These are phyloP conservation scores for Leptinotarsa juncta DNA, from an alignment of 2,888 invertebrate genomes.

Conservation along the genomic window DNA sequence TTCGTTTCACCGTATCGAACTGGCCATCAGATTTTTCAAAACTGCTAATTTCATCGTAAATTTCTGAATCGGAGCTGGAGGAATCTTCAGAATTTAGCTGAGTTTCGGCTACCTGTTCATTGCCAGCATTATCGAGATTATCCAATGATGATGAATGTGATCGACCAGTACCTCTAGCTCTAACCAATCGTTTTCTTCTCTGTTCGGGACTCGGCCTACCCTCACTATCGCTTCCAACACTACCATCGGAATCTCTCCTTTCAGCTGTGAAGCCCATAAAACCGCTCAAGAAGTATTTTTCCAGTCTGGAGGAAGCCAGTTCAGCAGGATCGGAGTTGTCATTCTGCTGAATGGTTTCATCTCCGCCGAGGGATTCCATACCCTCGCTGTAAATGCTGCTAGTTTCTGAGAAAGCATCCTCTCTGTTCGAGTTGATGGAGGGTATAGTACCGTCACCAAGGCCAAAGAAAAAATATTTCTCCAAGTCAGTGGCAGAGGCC, in stretches of 20 bases:
- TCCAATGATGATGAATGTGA: slow-evolving; percentile 86
- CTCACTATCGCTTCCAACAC: slow-evolving; percentile 92
- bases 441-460: slow-evolving; percentile 75
- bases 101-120: slow-evolving; percentile 61
- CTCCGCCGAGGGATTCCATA: slow-evolving; percentile 77
- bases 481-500: slow-evolving; percentile 84
- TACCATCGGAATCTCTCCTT: slow-evolving; percentile 83
- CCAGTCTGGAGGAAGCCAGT: slow-evolving; percentile 84
- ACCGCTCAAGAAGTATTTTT: slow-evolving; percentile 89
- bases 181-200: slow-evolving; percentile 81
- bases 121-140: slow-evolving; percentile 71
- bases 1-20: slow-evolving; percentile 85
- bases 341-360: slow-evolving; percentile 59
- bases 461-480: slow-evolving; percentile 91
- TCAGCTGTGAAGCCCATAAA: slow-evolving; percentile 86
- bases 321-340: slow-evolving; percentile 74
- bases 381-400: slow-evolving; percentile 89
- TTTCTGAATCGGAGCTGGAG: slow-evolving; percentile 80
- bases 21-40: slow-evolving; percentile 80
- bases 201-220: slow-evolving; percentile 90
- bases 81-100: slow-evolving; percentile 72
- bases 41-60: slow-evolving; percentile 74
- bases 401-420: slow-evolving; percentile 82
- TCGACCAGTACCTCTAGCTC: slow-evolving; percentile 84
- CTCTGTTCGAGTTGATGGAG: slow-evolving; percentile 67